A percentile compares a stretch with the other conserved stretches of the same genome.
These are phyloP conservation scores for Danio jaintianensis DNA, from an alignment of 2,797 vertebrate genomes.

Conservation along the genomic window DNA sequence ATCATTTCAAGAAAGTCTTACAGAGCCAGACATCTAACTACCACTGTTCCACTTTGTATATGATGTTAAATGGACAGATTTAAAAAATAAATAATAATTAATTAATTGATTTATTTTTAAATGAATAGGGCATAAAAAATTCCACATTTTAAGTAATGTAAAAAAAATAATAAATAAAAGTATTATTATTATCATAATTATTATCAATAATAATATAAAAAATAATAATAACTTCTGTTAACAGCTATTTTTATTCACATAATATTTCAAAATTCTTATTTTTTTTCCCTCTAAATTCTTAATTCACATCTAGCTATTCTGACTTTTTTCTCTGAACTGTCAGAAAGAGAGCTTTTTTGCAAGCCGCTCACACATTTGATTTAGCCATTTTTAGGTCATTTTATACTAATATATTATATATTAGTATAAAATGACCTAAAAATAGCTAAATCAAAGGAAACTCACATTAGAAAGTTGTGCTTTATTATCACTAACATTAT, in stretches of 20 bases:
- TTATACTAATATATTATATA: no score
- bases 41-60: neutral
- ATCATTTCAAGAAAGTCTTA: neutral
- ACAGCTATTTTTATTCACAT: no score
- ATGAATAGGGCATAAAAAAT: neutral
- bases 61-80: neutral
- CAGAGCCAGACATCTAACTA: neutral
- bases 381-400: no score
- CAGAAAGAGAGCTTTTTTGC: neutral
- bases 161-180: no score
- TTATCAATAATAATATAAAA: no score
- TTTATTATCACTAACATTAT: neutral
- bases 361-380: no score
- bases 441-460: neutral
- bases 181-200: no score
- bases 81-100: neutral
- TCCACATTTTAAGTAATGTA: neutral
- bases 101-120: neutral
- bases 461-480: neutral
- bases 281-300: no score
- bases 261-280: neutral
- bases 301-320: neutral
- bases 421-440: neutral
- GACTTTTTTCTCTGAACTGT: neutral
- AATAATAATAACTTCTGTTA: no score